phyloP scores from a whole-genome alignment of 2,888 invertebrate species.

The Caenorhabditis sp. region DNA sequence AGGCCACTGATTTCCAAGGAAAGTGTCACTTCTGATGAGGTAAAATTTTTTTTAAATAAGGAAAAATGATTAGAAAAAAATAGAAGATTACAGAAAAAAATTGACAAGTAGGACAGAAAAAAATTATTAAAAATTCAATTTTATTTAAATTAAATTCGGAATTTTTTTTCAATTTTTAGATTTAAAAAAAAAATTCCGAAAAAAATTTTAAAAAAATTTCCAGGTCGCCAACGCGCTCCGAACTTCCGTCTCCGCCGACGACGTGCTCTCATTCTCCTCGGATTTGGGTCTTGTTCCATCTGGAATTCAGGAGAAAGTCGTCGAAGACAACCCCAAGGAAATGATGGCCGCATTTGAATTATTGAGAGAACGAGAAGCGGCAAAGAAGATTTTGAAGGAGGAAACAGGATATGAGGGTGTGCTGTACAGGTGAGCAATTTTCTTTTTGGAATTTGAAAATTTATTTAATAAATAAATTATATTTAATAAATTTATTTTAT shows the following conservation, averaged over 20 bases:
- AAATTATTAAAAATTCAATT: not conserved
- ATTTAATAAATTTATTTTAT: too few relatives aligned
- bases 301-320: slow-evolving; percentile 1
- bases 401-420: slow-evolving; percentile 62
- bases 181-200: not conserved
- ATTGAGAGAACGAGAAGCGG: slow-evolving; percentile 53
- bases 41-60: not conserved
- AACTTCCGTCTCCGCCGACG: slow-evolving; percentile 43
- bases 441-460: not conserved
- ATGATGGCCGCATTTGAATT: slow-evolving; percentile 54
- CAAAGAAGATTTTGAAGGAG: slow-evolving; percentile 41
- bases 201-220: not conserved
- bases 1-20: slow-evolving; percentile 42
- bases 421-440: slow-evolving; percentile 55
- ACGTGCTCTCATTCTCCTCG: slow-evolving; percentile 19
- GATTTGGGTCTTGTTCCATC: not conserved
- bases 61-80: too few relatives aligned
- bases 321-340: slow-evolving; percentile 52
- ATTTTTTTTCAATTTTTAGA: not conserved
- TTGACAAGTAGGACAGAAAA: not conserved
- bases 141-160: too few relatives aligned
- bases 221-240: slow-evolving; percentile 36
- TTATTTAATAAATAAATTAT: not conserved
- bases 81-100: too few relatives aligned
- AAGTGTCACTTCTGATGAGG: slow-evolving; percentile 50